Evolutionary conservation across 2,113 vertebrate species (phyloP), one percentile per base, ranked within the genome.

Genomic region (Tyrannus savana): DNA sequence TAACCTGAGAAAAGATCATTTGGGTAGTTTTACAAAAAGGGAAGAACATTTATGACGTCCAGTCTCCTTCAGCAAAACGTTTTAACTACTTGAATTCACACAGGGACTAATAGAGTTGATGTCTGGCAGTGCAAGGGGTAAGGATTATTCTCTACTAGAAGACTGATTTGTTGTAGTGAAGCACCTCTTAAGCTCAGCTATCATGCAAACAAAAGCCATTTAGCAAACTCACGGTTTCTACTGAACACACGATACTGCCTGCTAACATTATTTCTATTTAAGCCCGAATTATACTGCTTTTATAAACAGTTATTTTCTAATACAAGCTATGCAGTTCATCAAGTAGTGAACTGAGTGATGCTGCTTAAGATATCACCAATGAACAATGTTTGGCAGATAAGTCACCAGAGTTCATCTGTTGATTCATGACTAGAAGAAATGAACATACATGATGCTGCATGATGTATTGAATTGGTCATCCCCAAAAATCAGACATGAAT

Each of bases 1-100:
- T 86, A 93, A 96, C 85, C 53, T 64, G 91, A 96, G 72, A 92
- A 93, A 94, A 93, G 72, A 94, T 59, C 10, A 80, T 87, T 94
- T 83, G 67, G 13, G 56, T 42, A 88, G 78, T 85, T 96, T 88
- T 77, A 77, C 27, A 71, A 77, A 88, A 59, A 53, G 35, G 5
- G 19, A 46, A 82, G 35, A 68, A 67, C 12, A 31, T 68, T 84
- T 86, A 60, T 27, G 55, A 84, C 18, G 23, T 16, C 41, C 68
- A 46, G 6, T 17, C 33, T 83, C 50, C 62, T 79, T 30, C 63
- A 74, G 50, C 3, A 12, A 67, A 49, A 46, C n/a, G 30, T 55
- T 93, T 72, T 73, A 95, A 89, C 69, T 83, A 91, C 46, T 56
- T 92, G 80, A 81, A 80, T 72, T 93, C 93, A 88, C 93, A 71